phyloP scores from a whole-genome alignment of 2,888 invertebrate genomes.

The Agrotis segetum region DNA sequence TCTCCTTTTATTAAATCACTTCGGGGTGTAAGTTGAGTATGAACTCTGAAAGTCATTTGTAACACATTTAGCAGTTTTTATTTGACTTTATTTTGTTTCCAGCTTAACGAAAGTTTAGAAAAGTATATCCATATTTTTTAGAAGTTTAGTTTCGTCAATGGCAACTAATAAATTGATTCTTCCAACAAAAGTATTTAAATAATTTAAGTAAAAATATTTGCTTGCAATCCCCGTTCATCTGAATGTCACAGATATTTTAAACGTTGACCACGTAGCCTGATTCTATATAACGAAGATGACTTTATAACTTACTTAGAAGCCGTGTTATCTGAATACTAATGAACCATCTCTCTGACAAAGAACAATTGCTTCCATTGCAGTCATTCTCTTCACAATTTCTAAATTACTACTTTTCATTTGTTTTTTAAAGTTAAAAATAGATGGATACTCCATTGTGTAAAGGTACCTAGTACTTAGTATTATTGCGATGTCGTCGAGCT shows the following conservation, averaged over 20 bases:
- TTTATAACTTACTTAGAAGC: conserved; percentile 64
- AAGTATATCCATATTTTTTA: neutral
- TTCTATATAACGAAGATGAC: conserved; percentile 66
- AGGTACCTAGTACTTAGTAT: conserved; percentile 40
- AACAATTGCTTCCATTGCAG: conserved; percentile 45
- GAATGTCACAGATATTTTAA: conserved; percentile 58
- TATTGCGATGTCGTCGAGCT: conserved; percentile 42
- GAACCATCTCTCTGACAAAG: conserved; percentile 53
- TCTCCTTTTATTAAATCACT: conserved; percentile 69
- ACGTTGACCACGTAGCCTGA: conserved; percentile 65
- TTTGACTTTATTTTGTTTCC: neutral
- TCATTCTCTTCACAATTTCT: conserved; percentile 28
- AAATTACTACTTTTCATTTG: conserved; percentile 34
- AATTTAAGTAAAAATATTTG: conserved; percentile 9
- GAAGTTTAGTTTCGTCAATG: neutral
- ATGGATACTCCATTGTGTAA: conserved; percentile 17
- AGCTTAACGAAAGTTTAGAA: neutral
- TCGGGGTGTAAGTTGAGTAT: conserved; percentile 11
- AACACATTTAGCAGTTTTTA: conserved; percentile 2
- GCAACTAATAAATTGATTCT: neutral
- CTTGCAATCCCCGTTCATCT: conserved; percentile 42
- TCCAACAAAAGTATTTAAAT: neutral
- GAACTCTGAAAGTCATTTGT: conserved; percentile 22
- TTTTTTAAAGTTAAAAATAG: conserved; percentile 34
- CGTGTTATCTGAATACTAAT: conserved; percentile 65